Evolutionary conservation across 2,797 vertebrate genomes (phyloP).

Genomic region (Adelosebastes latens): DNA sequence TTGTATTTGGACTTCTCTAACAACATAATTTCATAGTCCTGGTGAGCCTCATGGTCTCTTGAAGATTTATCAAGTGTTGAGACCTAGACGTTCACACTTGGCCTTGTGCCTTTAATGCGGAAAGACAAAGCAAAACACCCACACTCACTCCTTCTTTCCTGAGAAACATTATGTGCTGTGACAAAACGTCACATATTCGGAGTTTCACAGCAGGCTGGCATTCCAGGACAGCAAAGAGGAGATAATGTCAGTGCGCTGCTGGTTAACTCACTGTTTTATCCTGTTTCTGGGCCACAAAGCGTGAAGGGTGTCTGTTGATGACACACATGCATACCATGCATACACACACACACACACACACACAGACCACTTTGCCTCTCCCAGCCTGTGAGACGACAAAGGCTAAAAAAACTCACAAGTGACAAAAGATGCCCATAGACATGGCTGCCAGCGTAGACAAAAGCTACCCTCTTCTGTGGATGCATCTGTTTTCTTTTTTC

Average conservation of each 20-base stretch:
- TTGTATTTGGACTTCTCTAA: conserved; percentile 12
- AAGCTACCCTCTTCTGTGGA: conserved; percentile 28
- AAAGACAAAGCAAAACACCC: conserved; percentile 52
- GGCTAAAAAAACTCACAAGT: conserved; percentile 38
- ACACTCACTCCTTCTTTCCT: conserved; percentile 23
- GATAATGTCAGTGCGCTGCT: conserved; percentile 73
- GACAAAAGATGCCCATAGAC: conserved; percentile 52
- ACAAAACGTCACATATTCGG: conserved; percentile 77
- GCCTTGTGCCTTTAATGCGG: conserved; percentile 41
- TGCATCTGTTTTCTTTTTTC: conserved; percentile 32
- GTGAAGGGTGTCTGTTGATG: conserved; percentile 73
- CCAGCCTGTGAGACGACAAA: conserved; percentile 55
- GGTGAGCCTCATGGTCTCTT: conserved; percentile 1
- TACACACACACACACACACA: conserved; percentile 44
- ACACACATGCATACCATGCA: conserved; percentile 44
- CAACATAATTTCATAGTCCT: conserved; percentile 1
- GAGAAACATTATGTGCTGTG: conserved; percentile 61
- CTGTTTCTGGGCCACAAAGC: conserved; percentile 69
- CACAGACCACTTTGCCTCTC: conserved; percentile 43
- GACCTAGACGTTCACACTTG: conserved; percentile 33
- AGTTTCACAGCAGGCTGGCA: conserved; percentile 74
- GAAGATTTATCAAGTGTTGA: conserved; percentile 31
- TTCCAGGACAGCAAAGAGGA: conserved; percentile 75
- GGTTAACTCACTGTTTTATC: conserved; percentile 73
- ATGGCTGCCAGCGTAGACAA: conserved; percentile 50